A percentile compares a stretch with the other conserved stretches of the same genome.
Conservation (phyloP, 2,888 invertebrate genomes). For the Diaperis boleti region DNA sequence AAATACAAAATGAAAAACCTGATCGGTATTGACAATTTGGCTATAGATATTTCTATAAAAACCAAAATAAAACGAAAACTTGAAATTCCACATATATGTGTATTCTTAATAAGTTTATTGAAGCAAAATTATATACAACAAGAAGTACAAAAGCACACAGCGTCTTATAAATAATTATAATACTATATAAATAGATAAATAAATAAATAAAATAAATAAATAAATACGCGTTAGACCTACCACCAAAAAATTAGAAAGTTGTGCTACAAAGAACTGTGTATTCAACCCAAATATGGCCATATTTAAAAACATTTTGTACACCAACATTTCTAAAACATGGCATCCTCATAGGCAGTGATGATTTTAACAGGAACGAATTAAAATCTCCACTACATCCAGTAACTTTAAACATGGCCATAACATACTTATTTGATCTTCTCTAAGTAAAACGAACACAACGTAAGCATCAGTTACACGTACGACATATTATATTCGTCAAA, state of each 20-base stretch:
- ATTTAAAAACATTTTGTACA: constrained; percentile 30
- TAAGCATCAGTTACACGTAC: constrained; percentile 10
- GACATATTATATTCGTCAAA: constrained; percentile 7
- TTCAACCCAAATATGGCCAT: constrained; percentile 32
- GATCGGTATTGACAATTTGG: no score
- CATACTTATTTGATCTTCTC: neutral
- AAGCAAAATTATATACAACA: constrained; percentile 28
- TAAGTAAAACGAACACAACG: constrained; percentile 6
- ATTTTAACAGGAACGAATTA: constrained; percentile 10
- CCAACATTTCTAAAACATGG: constrained; percentile 10
- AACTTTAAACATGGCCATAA: constrained; percentile 15
- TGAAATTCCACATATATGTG: no score
- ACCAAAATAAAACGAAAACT: no score
- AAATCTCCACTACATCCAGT: constrained; percentile 12
- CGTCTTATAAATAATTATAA: constrained; percentile 19
- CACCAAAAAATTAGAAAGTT: constrained; percentile 18
- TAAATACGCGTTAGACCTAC: constrained; percentile 26
- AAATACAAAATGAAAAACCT: no score
- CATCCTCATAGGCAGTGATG: constrained; percentile 9
- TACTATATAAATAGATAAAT: constrained; percentile 27
- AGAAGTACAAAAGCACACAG: constrained; percentile 27
- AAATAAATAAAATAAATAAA: constrained; percentile 29
- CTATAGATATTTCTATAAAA: no score
- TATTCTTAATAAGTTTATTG: constrained; percentile 17
- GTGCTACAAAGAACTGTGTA: constrained; percentile 16